Evolutionary conservation across 2,113 vertebrate species (phyloP).

Genomic region (Cebus imitator): DNA sequence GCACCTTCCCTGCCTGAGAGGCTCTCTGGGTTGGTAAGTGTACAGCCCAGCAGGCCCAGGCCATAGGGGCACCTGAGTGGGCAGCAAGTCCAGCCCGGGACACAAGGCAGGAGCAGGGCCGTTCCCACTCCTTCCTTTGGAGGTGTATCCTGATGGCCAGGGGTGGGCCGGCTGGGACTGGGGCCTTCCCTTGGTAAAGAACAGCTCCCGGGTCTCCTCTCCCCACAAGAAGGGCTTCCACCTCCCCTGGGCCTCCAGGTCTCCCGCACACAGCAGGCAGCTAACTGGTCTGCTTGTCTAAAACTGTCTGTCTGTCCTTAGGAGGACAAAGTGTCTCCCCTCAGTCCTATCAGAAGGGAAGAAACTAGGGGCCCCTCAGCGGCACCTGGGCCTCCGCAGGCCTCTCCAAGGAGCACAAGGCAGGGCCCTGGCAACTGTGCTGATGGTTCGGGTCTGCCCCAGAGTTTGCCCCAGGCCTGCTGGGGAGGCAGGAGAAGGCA

Average conservation of each 20-base stretch:
- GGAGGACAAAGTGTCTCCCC: background rate
- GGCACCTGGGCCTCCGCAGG: background rate
- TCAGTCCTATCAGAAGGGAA: background rate
- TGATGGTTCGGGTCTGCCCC: background rate
- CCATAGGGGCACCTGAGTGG: rapidly evolving
- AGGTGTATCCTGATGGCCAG: background rate
- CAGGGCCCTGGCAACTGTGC: background rate
- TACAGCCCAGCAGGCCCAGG: background rate
- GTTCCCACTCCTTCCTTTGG: background rate
- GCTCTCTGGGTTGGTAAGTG: too few relatives aligned
- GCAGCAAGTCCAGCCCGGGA: background rate
- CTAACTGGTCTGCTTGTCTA: background rate
- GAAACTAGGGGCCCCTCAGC: rapidly evolving
- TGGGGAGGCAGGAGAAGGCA: background rate
- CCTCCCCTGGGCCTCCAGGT: background rate
- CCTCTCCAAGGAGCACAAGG: background rate
- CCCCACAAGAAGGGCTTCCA: background rate
- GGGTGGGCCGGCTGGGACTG: background rate
- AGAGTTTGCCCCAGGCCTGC: rapidly evolving
- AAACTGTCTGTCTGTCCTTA: background rate
- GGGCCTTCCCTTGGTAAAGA: background rate
- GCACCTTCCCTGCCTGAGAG: background rate
- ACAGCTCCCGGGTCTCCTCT: background rate
- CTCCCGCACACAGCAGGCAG: background rate
- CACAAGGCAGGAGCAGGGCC: background rate